Percentiles rank a stretch among this genome's conserved stretches.
phyloP scores from a whole-genome alignment of 2,113 vertebrate genomes.

The Eudyptes chrysolophus region DNA sequence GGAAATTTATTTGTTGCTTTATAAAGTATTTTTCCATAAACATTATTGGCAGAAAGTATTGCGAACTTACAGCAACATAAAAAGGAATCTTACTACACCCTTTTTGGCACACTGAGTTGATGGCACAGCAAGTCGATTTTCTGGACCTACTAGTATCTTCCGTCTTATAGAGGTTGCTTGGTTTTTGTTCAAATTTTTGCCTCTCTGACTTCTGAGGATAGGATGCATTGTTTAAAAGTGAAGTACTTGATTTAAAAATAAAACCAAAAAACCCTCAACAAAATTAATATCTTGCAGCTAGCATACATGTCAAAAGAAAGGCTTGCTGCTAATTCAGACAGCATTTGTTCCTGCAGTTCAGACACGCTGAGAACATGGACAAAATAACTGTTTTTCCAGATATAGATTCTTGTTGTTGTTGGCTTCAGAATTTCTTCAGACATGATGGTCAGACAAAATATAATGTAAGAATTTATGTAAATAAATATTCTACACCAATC shows the following conservation, averaged over 20 bases:
- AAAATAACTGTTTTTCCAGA: not conserved
- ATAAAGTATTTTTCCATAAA: not conserved
- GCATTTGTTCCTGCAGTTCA: not conserved
- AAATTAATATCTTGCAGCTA: not conserved
- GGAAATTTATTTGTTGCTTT: not conserved
- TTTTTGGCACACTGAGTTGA: not conserved
- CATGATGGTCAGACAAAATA: not conserved
- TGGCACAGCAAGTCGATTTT: not conserved
- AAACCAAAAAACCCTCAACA: not conserved
- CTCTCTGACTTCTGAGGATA: not conserved
- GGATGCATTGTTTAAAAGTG: not conserved
- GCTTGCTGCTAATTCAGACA: not conserved
- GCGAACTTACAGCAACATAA: not conserved
- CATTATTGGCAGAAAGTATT: not conserved
- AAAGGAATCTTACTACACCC: not conserved
- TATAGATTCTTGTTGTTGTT: not conserved
- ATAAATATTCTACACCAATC: not conserved
- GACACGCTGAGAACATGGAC: not conserved
- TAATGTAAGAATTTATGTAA: not conserved
- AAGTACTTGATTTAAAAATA: not conserved
- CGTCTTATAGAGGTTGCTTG: not conserved
- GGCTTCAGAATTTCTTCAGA: not conserved
- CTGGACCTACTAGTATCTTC: not conserved
- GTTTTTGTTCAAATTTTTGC: not conserved
- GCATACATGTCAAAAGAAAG: not conserved